phyloP scores from a whole-genome alignment of 2,888 invertebrate genomes.

The Drosophila siamana region DNA sequence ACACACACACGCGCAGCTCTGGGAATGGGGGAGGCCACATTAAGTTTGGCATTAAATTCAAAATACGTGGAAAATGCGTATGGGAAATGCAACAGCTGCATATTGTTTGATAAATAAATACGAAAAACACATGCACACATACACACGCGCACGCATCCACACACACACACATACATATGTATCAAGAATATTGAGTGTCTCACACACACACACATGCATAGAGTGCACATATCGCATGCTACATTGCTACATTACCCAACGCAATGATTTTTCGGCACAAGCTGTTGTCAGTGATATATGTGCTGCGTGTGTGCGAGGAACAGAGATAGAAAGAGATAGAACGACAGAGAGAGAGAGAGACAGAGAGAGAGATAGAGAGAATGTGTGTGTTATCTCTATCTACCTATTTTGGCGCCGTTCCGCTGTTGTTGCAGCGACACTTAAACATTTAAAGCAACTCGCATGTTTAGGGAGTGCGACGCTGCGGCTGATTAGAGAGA shows the following conservation, averaged over 20 bases:
- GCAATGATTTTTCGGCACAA: slow-evolving; percentile 65
- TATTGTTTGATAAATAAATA: slow-evolving; percentile 74
- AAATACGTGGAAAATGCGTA: slow-evolving; percentile 67
- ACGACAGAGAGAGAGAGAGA: background rate
- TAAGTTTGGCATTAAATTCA: slow-evolving; percentile 62
- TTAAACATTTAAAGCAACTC: slow-evolving; percentile 49
- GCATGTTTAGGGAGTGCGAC: background rate
- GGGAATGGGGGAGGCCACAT: slow-evolving; percentile 30
- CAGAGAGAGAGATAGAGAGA: background rate
- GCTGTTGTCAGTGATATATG: slow-evolving; percentile 62
- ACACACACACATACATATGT: background rate
- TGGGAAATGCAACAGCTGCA: slow-evolving; percentile 77
- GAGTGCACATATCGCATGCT: background rate
- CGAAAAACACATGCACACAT: slow-evolving; percentile 33
- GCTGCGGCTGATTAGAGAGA: slow-evolving; percentile 42
- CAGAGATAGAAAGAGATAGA: background rate
- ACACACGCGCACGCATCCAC: slow-evolving; percentile 9
- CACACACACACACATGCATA: slow-evolving; percentile 11
- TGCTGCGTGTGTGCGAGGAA: slow-evolving; percentile 2
- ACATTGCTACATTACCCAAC: slow-evolving; percentile 47
- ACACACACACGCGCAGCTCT: background rate
- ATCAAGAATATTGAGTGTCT: slow-evolving; percentile 9
- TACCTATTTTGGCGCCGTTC: background rate
- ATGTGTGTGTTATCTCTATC: slow-evolving; percentile 12
- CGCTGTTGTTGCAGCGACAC: slow-evolving; percentile 24